Percentiles rank a stretch among this genome's conserved stretches.
phyloP scores from a whole-genome alignment of 2,888 invertebrate species.

The Ophonus ardosiacus region DNA sequence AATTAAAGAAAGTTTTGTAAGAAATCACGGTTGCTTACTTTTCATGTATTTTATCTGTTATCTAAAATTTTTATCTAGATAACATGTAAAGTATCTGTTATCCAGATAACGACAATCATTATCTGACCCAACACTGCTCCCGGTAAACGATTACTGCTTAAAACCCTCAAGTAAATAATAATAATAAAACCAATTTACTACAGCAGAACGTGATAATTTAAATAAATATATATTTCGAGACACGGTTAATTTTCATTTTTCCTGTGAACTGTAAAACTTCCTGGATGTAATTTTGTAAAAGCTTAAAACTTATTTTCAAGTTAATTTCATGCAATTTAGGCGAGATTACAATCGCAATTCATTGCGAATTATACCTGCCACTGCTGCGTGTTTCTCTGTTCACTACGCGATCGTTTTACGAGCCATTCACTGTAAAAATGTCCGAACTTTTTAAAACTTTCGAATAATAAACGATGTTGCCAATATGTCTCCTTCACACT shows the following conservation, averaged over 20 bases:
- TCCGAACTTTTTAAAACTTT: slow-evolving; percentile 43
- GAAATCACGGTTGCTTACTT: too few species aligned
- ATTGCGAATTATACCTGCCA: slow-evolving; percentile 47
- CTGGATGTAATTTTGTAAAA: slow-evolving; percentile 34
- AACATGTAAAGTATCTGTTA: too few species aligned
- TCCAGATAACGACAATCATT: too few species aligned
- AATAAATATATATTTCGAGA: not conserved
- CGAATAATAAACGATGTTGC: slow-evolving; percentile 45
- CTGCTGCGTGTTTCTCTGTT: slow-evolving; percentile 24
- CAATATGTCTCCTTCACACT: slow-evolving; percentile 6
- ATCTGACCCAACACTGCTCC: too few species aligned
- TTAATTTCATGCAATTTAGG: slow-evolving; percentile 46
- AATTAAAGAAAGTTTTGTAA: too few species aligned
- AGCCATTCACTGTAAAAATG: slow-evolving; percentile 23
- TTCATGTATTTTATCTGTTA: too few species aligned
- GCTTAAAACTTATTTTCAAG: slow-evolving; percentile 15
- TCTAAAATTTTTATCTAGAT: too few species aligned
- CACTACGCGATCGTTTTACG: slow-evolving; percentile 25
- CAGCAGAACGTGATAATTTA: not conserved
- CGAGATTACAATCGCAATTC: slow-evolving; percentile 52
- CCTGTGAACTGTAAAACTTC: not conserved
- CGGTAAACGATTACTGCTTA: too few species aligned
- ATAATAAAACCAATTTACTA: too few species aligned
- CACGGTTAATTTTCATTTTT: not conserved
- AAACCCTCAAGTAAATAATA: too few species aligned